Percentiles rank a stretch among this genome's conserved stretches.
Evolutionary conservation across 2,797 vertebrate genomes (phyloP).

Genomic region (Philypnodon macrostomus): DNA sequence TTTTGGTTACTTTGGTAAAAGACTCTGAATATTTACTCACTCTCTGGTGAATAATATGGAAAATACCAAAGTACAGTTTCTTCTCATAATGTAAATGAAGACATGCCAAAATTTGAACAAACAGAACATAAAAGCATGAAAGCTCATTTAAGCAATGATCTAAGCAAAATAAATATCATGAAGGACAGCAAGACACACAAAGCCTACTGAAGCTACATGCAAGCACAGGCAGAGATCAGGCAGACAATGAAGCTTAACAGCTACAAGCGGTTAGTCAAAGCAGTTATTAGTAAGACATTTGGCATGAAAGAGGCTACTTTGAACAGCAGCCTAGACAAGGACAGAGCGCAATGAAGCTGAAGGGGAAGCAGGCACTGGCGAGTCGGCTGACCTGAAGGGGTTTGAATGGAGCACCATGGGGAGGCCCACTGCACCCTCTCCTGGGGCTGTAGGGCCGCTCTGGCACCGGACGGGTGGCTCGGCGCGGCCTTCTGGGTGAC

Average conservation of each 20-base stretch:
- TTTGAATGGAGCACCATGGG: slow-evolving; percentile 77
- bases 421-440: slow-evolving; percentile 79
- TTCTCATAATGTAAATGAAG: neutral
- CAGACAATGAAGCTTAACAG: slow-evolving; percentile 33
- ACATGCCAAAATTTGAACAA: slow-evolving; percentile 7
- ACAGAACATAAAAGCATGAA: slow-evolving; percentile 1
- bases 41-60: neutral
- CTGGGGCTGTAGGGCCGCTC: slow-evolving; percentile 85
- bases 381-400: slow-evolving; percentile 88
- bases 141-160: slow-evolving; percentile 20
- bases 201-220: slow-evolving; percentile 35
- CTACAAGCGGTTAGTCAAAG: slow-evolving; percentile 52
- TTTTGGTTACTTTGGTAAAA: neutral
- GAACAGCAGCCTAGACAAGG: slow-evolving; percentile 77
- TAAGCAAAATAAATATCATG: slow-evolving; percentile 30
- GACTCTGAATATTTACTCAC: neutral
- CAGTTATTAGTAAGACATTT: slow-evolving; percentile 39
- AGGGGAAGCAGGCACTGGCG: slow-evolving; percentile 78
- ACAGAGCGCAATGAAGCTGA: slow-evolving; percentile 46
- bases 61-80: slow-evolving; percentile 17
- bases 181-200: slow-evolving; percentile 33
- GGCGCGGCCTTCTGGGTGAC: slow-evolving; percentile 86
- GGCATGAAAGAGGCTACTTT: slow-evolving; percentile 19
- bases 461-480: slow-evolving; percentile 74
- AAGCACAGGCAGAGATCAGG: slow-evolving; percentile 36